These are phyloP conservation scores for Uromys caudimaculatus DNA, from an alignment of 2,797 vertebrate species.

Conservation along the genomic window DNA sequence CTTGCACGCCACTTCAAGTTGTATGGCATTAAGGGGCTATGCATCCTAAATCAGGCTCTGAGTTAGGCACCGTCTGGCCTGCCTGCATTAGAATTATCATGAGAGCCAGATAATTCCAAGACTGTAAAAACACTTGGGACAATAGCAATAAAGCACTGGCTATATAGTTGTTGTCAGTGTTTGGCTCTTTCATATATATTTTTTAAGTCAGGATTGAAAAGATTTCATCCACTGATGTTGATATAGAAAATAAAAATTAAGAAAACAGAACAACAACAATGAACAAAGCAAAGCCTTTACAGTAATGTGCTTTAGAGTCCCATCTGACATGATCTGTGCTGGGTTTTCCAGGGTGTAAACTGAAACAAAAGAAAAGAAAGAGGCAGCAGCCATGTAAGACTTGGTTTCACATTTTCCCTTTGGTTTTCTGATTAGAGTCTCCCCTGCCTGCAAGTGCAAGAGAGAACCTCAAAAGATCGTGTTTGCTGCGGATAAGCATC, in stretches of 20 bases:
- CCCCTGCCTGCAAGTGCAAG: slow-evolving; percentile 40
- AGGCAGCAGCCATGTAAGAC: slow-evolving; percentile 53
- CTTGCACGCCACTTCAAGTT: not conserved
- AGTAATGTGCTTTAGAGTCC: slow-evolving; percentile 10
- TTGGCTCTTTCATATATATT: not conserved
- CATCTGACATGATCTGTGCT: not conserved
- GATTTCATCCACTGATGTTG: slow-evolving; percentile 7
- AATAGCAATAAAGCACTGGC: not conserved
- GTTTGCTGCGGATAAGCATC: slow-evolving; percentile 76
- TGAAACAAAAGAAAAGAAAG: slow-evolving; percentile 71
- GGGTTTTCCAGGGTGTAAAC: slow-evolving; percentile 58
- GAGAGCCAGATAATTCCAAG: not conserved
- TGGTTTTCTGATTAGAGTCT: slow-evolving; percentile 77
- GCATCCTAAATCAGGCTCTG: not conserved
- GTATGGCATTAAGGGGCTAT: not conserved
- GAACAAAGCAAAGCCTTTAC: not conserved
- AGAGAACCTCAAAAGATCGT: slow-evolving; percentile 78
- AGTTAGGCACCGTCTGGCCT: not conserved
- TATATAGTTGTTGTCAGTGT: not conserved
- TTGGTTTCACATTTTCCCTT: slow-evolving; percentile 81
- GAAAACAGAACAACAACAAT: not conserved
- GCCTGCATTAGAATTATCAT: not conserved
- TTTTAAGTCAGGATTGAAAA: not conserved
- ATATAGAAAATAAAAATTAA: not conserved
- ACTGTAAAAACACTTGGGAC: not conserved